Evolutionary conservation across 2,888 invertebrate genomes (phyloP).

Genomic region (Pimpla rufipes): DNA sequence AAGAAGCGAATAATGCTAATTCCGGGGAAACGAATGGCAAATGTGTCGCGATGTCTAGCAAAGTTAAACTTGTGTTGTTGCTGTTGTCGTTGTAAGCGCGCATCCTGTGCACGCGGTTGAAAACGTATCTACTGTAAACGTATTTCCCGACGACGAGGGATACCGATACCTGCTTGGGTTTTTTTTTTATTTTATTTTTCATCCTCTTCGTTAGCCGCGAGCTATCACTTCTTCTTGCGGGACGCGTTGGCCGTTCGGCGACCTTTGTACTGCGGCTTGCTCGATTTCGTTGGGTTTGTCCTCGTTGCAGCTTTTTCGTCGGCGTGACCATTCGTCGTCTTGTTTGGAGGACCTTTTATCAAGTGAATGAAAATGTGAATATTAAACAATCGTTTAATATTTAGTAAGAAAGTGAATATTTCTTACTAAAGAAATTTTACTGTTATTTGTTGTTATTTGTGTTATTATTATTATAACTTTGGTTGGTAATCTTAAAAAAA

Average conservation of each 20-base stretch:
- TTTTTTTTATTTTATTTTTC: background rate
- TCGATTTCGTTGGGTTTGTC: slow-evolving; percentile 32
- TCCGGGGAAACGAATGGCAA: background rate
- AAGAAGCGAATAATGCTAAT: background rate
- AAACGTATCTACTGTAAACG: slow-evolving; percentile 9
- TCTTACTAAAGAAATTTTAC: too few species aligned
- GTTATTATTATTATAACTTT: too few species aligned
- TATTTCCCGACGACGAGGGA: background rate
- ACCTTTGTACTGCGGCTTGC: slow-evolving; percentile 42
- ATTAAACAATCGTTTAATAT: too few species aligned
- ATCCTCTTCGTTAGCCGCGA: too few species aligned
- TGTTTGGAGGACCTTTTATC: slow-evolving; percentile 49
- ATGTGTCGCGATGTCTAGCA: background rate
- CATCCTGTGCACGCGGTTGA: slow-evolving; percentile 13
- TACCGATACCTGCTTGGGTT: background rate
- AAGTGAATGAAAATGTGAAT: too few species aligned
- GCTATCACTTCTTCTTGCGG: slow-evolving; percentile 57
- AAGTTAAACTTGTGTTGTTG: background rate
- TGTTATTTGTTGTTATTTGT: too few species aligned
- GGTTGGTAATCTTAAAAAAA: background rate
- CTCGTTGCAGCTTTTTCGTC: slow-evolving; percentile 58
- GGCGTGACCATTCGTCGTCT: slow-evolving; percentile 67
- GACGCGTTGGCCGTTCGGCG: slow-evolving; percentile 47
- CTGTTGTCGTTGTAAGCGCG: background rate
- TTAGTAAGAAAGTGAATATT: too few species aligned